Percentiles rank a stretch among this genome's conserved stretches.
Evolutionary conservation across 2,888 invertebrate species (phyloP).

Genomic region (Dioctria rufipes): DNA sequence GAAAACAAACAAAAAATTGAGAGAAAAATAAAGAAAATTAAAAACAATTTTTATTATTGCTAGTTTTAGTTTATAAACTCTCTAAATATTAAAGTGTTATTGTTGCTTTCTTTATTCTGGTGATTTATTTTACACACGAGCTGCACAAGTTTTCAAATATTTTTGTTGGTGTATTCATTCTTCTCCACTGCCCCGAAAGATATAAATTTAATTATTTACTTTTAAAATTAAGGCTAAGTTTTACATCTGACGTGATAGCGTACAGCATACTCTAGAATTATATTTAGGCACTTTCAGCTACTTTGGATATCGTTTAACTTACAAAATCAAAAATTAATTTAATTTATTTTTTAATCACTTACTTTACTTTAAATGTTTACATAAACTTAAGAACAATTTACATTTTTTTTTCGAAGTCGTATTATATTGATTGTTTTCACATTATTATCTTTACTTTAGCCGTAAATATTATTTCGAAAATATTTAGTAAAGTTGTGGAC

Average conservation of each 20-base stretch:
- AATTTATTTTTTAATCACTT: constrained; percentile 41
- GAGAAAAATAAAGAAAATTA: constrained; percentile 19
- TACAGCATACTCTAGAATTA: constrained; percentile 40
- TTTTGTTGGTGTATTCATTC: neutral
- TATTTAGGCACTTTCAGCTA: constrained; percentile 53
- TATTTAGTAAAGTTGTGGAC: constrained; percentile 53
- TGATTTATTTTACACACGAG: neutral
- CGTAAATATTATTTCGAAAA: constrained; percentile 48
- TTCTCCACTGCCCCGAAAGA: neutral
- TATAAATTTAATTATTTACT: constrained; percentile 23
- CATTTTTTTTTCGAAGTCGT: constrained; percentile 44
- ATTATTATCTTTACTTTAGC: constrained; percentile 26
- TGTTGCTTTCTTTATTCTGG: constrained; percentile 8
- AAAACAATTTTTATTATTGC: constrained; percentile 15
- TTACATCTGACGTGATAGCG: constrained; percentile 36
- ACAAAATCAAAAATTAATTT: constrained; percentile 55
- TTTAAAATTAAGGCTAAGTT: constrained; percentile 33
- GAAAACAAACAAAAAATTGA: constrained; percentile 18
- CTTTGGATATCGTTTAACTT: constrained; percentile 49
- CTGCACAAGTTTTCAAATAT: constrained; percentile 8
- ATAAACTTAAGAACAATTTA: constrained; percentile 39
- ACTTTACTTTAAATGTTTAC: constrained; percentile 43
- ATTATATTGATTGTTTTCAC: neutral
- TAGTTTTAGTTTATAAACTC: constrained; percentile 40
- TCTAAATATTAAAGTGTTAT: constrained; percentile 22